Percentiles rank a stretch among this genome's conserved stretches.
These are phyloP conservation scores for Pollenia angustigena DNA, from an alignment of 2,888 invertebrate genomes.

Conservation along the genomic window DNA sequence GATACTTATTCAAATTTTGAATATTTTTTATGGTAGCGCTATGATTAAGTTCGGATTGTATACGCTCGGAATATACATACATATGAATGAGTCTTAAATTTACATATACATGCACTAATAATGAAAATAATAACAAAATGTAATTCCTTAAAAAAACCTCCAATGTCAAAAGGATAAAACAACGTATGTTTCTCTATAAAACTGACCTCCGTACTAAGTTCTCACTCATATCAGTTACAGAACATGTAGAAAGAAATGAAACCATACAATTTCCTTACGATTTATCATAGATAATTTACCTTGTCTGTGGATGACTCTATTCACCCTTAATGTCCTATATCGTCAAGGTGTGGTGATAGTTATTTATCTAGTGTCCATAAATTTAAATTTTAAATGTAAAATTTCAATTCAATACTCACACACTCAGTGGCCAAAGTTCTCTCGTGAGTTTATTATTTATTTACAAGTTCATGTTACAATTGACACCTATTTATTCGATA, in stretches of 20 bases:
- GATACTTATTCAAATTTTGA: no score
- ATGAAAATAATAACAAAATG: no score
- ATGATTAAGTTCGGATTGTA: no score
- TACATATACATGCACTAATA: no score
- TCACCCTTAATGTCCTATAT: background rate
- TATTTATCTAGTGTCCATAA: background rate
- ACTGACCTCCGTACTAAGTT: background rate
- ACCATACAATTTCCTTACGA: slow-evolving; percentile 5
- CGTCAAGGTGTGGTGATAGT: background rate
- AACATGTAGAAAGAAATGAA: slow-evolving; percentile 28
- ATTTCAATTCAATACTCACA: slow-evolving; percentile 6
- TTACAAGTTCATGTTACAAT: slow-evolving; percentile 59
- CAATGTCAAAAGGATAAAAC: background rate
- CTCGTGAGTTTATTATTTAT: background rate
- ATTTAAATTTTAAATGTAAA: slow-evolving; percentile 19
- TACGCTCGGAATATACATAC: no score
- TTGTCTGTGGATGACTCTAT: background rate
- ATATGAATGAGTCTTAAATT: no score
- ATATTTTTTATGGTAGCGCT: no score
- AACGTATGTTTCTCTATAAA: no score
- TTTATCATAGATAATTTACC: background rate
- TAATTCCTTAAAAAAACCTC: no score
- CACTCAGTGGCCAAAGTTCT: background rate
- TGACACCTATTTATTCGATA: slow-evolving; percentile 61
- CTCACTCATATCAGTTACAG: slow-evolving; percentile 5